Conservation (phyloP, 2,797 vertebrate species). For the Diplodus puntazzo region DNA sequence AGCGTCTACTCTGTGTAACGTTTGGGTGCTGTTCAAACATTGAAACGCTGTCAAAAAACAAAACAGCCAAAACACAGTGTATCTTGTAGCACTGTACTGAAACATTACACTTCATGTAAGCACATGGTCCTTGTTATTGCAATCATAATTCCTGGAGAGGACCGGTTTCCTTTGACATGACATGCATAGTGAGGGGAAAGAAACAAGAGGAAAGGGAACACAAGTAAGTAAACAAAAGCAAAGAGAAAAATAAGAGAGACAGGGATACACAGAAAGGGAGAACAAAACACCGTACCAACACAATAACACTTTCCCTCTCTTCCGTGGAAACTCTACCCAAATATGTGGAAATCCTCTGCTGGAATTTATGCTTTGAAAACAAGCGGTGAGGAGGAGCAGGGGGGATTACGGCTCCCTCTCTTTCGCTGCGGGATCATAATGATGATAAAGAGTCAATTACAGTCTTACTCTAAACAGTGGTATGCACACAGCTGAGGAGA, state of each 20-base stretch:
- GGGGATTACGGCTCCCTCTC: conserved; percentile 72
- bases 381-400: conserved; percentile 63
- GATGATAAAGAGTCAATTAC: conserved; percentile 84
- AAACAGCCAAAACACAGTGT: conserved; percentile 36
- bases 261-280: conserved; percentile 13
- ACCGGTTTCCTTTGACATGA: conserved; percentile 61
- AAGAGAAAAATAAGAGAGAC: not conserved
- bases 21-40: conserved; percentile 76
- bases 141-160: conserved; percentile 72
- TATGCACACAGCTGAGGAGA: conserved; percentile 76
- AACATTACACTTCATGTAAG: conserved; percentile 69
- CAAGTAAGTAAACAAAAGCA: conserved; percentile 25
- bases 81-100: conserved; percentile 70
- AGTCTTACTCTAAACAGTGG: conserved; percentile 80
- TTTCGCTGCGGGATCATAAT: conserved; percentile 77
- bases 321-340: conserved; percentile 76
- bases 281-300: conserved; percentile 37
- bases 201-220: conserved; percentile 26
- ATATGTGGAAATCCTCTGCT: conserved; percentile 81
- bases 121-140: conserved; percentile 84
- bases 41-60: conserved; percentile 76
- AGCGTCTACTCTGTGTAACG: conserved; percentile 72
- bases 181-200: conserved; percentile 26
- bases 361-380: conserved; percentile 79
- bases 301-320: conserved; percentile 57